Percentiles rank a stretch among this genome's conserved stretches.
phyloP scores from a whole-genome alignment of 2,797 vertebrate species.

The Bryconaethiops microstoma region DNA sequence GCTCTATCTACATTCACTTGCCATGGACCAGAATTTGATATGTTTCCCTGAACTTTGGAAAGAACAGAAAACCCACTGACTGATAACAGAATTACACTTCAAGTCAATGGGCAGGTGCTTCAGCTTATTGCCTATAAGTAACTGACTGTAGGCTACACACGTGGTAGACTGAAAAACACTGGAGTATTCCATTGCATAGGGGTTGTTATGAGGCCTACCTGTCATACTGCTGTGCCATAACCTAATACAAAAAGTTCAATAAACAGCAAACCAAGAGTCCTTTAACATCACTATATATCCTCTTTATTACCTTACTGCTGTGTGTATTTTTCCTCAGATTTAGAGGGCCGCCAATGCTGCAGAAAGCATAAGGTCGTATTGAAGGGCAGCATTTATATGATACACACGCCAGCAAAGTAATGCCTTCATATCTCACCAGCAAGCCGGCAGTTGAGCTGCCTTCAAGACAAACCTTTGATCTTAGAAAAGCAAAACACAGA shows the following conservation, averaged over 20 bases:
- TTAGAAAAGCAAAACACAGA: constrained; percentile 22
- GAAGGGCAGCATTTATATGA: constrained; percentile 39
- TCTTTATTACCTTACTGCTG: constrained; percentile 28
- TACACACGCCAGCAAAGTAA: constrained; percentile 33
- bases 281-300: constrained; percentile 13
- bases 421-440: constrained; percentile 37
- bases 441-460: constrained; percentile 9
- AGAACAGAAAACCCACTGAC: background rate
- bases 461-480: constrained; percentile 41
- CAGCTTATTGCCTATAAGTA: background rate
- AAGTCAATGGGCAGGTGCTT: background rate
- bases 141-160: background rate
- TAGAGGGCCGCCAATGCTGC: constrained; percentile 1
- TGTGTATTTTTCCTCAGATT: constrained; percentile 31
- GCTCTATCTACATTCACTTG: background rate
- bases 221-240: background rate
- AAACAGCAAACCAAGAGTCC: background rate
- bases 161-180: too few relatives aligned
- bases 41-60: background rate
- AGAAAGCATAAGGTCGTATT: constrained; percentile 23
- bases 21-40: background rate
- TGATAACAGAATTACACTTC: background rate
- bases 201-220: background rate
- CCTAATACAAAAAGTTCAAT: background rate
- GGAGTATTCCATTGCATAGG: background rate